phyloP scores from a whole-genome alignment of 2,888 invertebrate species.

The Clivina fossor region DNA sequence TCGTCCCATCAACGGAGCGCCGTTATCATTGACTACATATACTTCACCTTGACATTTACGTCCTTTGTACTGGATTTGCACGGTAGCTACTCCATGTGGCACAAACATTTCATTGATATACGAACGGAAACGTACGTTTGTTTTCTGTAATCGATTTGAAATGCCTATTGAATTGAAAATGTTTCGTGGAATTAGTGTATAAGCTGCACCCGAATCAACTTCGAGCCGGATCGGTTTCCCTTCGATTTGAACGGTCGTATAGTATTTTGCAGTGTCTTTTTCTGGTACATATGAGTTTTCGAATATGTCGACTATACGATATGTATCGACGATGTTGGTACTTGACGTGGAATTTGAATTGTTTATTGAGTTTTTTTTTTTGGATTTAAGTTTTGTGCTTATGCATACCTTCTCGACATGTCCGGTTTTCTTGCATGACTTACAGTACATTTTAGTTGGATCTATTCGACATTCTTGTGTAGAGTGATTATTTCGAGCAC shows the following conservation, averaged over 20 bases:
- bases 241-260: slow-evolving; percentile 1
- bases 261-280: neutral
- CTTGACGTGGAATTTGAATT: too few species aligned
- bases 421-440: neutral
- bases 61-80: too few species aligned
- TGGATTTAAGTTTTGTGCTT: neutral
- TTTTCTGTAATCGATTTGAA: too few species aligned
- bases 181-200: slow-evolving; percentile 1
- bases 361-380: too few species aligned
- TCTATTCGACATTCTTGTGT: neutral
- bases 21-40: slow-evolving; percentile 4
- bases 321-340: too few species aligned
- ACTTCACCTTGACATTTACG: neutral
- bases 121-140: too few species aligned
- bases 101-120: too few species aligned
- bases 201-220: slow-evolving; percentile 5
- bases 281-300: too few species aligned
- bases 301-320: too few species aligned
- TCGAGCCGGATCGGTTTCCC: neutral
- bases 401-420: neutral
- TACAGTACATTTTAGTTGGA: neutral
- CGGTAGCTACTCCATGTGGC: too few species aligned
- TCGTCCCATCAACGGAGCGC: neutral
- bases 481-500: slow-evolving; percentile 9
- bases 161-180: too few species aligned